Evolutionary conservation across 2,888 invertebrate genomes (phyloP).

Genomic region (Sphinx pinastri): DNA sequence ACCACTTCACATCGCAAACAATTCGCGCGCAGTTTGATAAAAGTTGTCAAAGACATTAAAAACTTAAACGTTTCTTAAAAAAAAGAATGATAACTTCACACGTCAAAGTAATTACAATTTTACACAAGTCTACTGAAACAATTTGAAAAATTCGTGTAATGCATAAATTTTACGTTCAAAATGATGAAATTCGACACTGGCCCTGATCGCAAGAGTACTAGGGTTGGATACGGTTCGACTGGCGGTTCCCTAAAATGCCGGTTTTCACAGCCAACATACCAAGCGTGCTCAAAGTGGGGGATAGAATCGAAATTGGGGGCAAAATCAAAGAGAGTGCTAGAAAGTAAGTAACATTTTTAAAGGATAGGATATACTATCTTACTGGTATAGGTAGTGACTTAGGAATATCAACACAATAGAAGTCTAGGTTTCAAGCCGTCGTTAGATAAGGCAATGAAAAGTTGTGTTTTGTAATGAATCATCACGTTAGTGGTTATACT

Average conservation of each 20-base stretch:
- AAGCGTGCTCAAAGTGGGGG: slow-evolving; percentile 68
- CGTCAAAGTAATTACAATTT: slow-evolving; percentile 18
- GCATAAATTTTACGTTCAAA: slow-evolving; percentile 75
- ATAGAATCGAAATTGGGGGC: slow-evolving; percentile 77
- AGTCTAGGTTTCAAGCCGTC: no score
- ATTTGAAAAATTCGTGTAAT: slow-evolving; percentile 59
- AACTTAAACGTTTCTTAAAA: background rate
- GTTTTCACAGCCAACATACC: slow-evolving; percentile 78
- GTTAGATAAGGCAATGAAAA: no score
- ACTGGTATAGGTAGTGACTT: background rate
- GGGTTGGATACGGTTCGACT: slow-evolving; percentile 45
- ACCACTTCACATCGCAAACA: no score
- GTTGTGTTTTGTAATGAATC: no score
- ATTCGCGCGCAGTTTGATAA: no score
- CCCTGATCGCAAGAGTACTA: slow-evolving; percentile 54
- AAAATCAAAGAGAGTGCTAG: slow-evolving; percentile 78
- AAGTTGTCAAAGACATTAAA: background rate
- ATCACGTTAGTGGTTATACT: no score
- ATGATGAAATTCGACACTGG: slow-evolving; percentile 62
- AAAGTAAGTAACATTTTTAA: slow-evolving; percentile 58
- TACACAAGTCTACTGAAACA: slow-evolving; percentile 39
- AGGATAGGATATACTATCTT: no score
- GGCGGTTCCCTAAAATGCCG: slow-evolving; percentile 62
- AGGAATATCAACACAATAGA: background rate
- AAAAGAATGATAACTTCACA: slow-evolving; percentile 2